Evolutionary conservation across 2,797 vertebrate species (phyloP), one percentile per base, ranked within the genome.

Genomic region (Pogonophryne albipinna): DNA sequence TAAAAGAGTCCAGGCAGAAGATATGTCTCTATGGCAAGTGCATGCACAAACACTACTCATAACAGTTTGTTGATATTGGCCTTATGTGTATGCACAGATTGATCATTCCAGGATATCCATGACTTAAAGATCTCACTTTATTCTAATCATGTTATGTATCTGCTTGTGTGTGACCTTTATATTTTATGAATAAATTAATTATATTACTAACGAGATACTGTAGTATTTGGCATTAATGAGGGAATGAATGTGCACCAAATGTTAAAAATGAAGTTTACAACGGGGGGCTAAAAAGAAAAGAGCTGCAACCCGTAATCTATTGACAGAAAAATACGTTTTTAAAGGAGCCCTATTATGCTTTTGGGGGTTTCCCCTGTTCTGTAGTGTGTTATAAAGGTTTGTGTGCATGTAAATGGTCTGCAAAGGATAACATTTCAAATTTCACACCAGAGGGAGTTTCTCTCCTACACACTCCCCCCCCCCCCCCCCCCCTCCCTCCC

Each of bases 41-140:
- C 77, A 74, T 66, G 71, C 78, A 83, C 79, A 49, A 78, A 83
- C 73, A 85, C 80, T 83, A 84, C 66, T 78, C 46, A 38, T 13
- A 1, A 59, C 79, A 61, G 63, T 74, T 72, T 82, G 78, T 78
- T 65, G 67, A 42, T 70, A 16, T 8, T 31, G 27, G 55, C 63
- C 19, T 46, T 12, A 52, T 80, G 62, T 70, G 66, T 76, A n/a
- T 34, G 59, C 71, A 61, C 46, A 46, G 46, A 51, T 57, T 17
- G 72, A 67, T 84, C 88, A 92, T 94, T 94, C 90, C 90, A 75
- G 31, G 78, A 70, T 69, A 10, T 76, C 23, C 15, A 4, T 6
- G 9, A 49, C 19, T 69, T 75, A 27, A 50, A 68, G 27, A 59
- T 68, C 61, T 76, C 47, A 69, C 74, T 58, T 67, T 63, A 55